Evolutionary conservation across 1,140 invertebrate genomes (phyloP).

Genomic region (Hyposmocoma kahamanoa): DNA sequence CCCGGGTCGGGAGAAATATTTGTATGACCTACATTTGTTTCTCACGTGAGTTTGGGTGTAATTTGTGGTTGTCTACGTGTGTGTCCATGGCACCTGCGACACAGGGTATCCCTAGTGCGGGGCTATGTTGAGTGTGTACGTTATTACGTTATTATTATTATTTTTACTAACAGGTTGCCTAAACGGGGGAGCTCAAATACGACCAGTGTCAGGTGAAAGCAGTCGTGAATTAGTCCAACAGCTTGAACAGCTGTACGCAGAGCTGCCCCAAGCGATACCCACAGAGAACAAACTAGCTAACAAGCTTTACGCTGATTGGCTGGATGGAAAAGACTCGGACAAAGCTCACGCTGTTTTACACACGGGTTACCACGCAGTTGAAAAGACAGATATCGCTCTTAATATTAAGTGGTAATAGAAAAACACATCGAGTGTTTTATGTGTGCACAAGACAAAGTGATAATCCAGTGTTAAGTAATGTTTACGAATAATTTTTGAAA

Average conservation of each 20-base stretch:
- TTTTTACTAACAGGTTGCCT: constrained; percentile 83
- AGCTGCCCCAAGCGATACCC: constrained; percentile 76
- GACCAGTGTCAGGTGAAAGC: constrained; percentile 78
- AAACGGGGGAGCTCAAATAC: constrained; percentile 96
- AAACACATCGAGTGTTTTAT: constrained; percentile 12
- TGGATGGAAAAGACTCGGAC: constrained; percentile 81
- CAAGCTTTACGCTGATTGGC: constrained; percentile 81
- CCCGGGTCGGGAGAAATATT: no score
- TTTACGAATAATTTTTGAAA: no score
- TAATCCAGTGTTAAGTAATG: no score
- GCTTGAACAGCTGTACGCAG: constrained; percentile 82
- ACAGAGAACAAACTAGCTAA: constrained; percentile 73
- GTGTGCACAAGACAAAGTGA: no score
- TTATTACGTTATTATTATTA: no score
- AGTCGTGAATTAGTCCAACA: constrained; percentile 81
- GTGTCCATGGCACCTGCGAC: no score
- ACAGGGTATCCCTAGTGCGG: no score
- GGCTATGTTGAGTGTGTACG: no score
- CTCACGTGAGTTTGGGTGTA: no score
- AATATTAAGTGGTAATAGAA: constrained; percentile 90
- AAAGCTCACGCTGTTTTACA: constrained; percentile 80
- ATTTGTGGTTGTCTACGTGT: no score
- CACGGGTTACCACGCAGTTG: constrained; percentile 91
- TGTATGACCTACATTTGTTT: no score
- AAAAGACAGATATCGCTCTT: constrained; percentile 87